phyloP scores from a whole-genome alignment of 2,113 vertebrate genomes.

The Lutjanus erythropterus region DNA sequence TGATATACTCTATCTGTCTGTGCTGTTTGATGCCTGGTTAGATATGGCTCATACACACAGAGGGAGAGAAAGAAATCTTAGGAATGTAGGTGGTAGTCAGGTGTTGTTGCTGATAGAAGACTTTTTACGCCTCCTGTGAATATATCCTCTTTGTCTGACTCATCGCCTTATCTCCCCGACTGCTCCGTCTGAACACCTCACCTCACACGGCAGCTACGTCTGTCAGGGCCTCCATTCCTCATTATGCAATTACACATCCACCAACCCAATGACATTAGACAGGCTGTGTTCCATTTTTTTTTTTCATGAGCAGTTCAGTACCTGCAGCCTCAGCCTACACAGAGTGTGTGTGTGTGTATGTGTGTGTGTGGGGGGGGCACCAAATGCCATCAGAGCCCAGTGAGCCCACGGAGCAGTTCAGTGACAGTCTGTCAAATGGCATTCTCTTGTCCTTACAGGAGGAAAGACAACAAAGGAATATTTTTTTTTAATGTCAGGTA shows the following conservation, averaged over 20 bases:
- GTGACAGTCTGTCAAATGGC: constrained; percentile 23
- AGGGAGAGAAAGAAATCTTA: background rate
- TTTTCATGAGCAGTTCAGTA: constrained; percentile 12
- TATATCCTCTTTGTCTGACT: constrained; percentile 3
- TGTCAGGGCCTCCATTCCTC: constrained; percentile 25
- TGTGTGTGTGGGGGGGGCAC: background rate
- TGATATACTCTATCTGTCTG: background rate
- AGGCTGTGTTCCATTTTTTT: background rate
- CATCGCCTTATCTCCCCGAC: background rate
- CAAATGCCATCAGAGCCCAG: constrained; percentile 24
- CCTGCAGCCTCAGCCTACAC: background rate
- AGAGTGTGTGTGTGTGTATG: background rate
- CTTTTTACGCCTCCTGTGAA: background rate
- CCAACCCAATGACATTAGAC: constrained; percentile 7
- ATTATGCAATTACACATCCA: constrained; percentile 31
- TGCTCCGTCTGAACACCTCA: background rate
- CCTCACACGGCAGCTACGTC: constrained; percentile 15
- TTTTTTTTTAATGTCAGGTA: background rate
- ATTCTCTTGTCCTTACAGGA: constrained; percentile 23
- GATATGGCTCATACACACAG: background rate
- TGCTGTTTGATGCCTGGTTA: constrained; percentile 7
- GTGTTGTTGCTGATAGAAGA: constrained; percentile 7
- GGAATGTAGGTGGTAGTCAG: constrained; percentile 1
- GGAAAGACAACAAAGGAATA: background rate
- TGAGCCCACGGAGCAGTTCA: background rate